Percentiles rank a stretch among this genome's conserved stretches.
Conservation (phyloP, 2,797 vertebrate species). For the Tachyglossus aculeatus region DNA sequence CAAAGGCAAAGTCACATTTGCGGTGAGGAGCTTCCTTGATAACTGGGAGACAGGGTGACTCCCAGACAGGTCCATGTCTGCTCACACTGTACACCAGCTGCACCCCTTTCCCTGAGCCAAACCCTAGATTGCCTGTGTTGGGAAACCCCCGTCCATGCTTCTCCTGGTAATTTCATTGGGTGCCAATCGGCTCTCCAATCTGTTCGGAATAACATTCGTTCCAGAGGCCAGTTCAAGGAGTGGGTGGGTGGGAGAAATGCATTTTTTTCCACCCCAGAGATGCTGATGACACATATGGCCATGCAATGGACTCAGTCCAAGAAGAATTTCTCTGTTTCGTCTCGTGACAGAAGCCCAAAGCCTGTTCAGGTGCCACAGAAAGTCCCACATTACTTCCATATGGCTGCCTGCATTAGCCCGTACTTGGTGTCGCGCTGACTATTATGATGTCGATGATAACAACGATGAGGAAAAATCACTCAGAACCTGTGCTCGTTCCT, state of each 20-base stretch:
- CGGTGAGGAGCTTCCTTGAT: constrained; percentile 14
- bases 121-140: background rate
- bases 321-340: background rate
- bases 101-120: constrained; percentile 26
- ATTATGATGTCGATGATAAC: too few species aligned
- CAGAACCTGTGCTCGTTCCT: too few species aligned
- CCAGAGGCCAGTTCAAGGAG: background rate
- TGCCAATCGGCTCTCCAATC: constrained; percentile 3
- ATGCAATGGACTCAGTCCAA: constrained; percentile 3
- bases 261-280: background rate
- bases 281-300: background rate
- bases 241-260: background rate
- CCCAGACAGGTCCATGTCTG: constrained; percentile 33
- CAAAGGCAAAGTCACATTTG: constrained; percentile 11
- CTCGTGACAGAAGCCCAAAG: background rate
- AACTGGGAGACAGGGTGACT: constrained; percentile 34
- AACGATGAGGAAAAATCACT: too few species aligned
- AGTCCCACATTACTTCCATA: too few species aligned
- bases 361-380: background rate
- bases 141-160: constrained; percentile 17
- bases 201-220: constrained; percentile 10
- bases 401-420: too few species aligned
- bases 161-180: constrained; percentile 4
- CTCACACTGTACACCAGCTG: constrained; percentile 17
- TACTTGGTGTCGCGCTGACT: too few species aligned